Evolutionary conservation across 2,797 vertebrate genomes (phyloP), one percentile per base, ranked within the genome.

Genomic region (Tadarida brasiliensis): DNA sequence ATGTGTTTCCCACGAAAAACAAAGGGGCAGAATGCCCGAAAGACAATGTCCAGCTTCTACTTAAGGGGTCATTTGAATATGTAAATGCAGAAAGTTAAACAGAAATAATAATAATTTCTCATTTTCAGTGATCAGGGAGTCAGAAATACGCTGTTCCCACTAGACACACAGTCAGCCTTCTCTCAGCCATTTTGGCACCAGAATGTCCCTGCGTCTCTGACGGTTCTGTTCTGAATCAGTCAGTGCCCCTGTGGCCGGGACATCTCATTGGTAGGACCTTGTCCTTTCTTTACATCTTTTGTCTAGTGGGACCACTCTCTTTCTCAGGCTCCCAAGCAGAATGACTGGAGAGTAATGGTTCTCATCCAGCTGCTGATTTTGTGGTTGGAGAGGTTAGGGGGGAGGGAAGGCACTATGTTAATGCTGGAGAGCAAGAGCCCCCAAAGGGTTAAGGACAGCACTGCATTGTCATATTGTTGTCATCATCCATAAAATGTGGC

Each of bases 231-330:
- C 90, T 71, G 51, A 94, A 57, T 67, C n/a, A 85, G 3, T 24
- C 67, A 90, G 35, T 26, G 28, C 30, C 49, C 51, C 49, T 80
- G 16, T 57, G 7, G 57, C 30, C 22, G 80, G 47, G 61, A 30
- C 35, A 59, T 85, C 67, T 83, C 73, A 51, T n/a, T 68, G 11
- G 9, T 30, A 28, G 33, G 24, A 76, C 11, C 24, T 68, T 67
- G 24, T 24, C 26, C 56, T 93, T 92, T 94, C n/a, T 88, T 93
- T 33, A 70, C 20, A 61, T 67, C 47, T 68, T 86, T 87, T 77
- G 35, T 85, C 67, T 88, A 22, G 61, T 17, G 39, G n/a, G 26
- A 56, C 73, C 2, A 30, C 30, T 49, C 51, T 22, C 91, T 83
- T 71, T 19, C 49, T 89, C 11, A 30, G 11, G 26, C 47, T 67